These are phyloP conservation scores for Lanius ludovicianus DNA, from an alignment of 2,113 vertebrate genomes.

Conservation along the genomic window DNA sequence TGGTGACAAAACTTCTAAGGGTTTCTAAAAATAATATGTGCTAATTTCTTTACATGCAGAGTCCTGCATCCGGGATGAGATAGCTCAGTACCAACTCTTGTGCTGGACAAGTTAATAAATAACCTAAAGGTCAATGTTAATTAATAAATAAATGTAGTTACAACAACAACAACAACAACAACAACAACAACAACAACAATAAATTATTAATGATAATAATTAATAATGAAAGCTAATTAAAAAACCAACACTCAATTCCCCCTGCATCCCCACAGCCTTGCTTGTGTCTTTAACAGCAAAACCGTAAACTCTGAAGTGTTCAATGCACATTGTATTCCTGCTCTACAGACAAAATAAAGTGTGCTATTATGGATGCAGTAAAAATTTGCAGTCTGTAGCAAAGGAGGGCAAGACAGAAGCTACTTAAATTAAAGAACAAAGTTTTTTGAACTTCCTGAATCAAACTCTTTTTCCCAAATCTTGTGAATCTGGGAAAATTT, in stretches of 20 bases:
- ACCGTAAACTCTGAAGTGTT: neutral
- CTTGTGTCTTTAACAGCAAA: neutral
- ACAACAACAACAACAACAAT: neutral
- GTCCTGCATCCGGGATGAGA: neutral
- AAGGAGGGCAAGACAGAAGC: neutral
- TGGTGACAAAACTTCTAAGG: slow-evolving; percentile 1
- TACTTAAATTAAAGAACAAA: neutral
- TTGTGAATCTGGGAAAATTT: neutral
- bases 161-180: neutral
- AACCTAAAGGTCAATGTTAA: neutral
- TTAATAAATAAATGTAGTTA: neutral
- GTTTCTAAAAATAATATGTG: slow-evolving; percentile 14
- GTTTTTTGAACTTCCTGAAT: neutral
- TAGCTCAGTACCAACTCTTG: neutral
- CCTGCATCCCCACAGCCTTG: neutral
- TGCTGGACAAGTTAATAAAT: neutral
- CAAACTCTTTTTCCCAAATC: neutral
- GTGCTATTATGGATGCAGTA: neutral
- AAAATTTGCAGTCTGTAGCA: neutral
- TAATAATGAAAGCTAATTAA: neutral
- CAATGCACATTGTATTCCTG: neutral
- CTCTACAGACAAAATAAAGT: neutral
- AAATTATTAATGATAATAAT: neutral
- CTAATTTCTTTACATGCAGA: neutral
- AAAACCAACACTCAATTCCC: rapidly evolving